These are phyloP conservation scores for Aphidius gifuensis DNA, from an alignment of 1,140 invertebrate species.

Conservation along the genomic window DNA sequence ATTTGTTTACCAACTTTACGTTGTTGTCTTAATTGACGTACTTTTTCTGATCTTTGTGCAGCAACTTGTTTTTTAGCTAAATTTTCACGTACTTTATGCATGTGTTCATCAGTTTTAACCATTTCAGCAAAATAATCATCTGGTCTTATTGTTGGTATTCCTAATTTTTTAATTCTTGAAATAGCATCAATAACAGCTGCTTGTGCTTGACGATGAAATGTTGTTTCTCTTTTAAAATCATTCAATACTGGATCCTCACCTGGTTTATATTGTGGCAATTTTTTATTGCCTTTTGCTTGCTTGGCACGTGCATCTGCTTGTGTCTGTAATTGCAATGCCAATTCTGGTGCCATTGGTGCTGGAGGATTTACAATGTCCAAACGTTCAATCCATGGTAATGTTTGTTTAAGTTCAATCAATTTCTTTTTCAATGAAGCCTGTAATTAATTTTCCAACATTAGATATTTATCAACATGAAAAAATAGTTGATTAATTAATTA, in stretches of 20 bases:
- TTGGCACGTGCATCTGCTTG: constrained; percentile 68
- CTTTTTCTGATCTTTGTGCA: constrained; percentile 83
- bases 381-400: constrained; percentile 81
- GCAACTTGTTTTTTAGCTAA: constrained; percentile 80
- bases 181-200: constrained; percentile 78
- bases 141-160: constrained; percentile 78
- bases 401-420: constrained; percentile 67
- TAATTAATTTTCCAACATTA: constrained; percentile 25
- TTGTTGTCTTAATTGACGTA: constrained; percentile 82
- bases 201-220: constrained; percentile 91
- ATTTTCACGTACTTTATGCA: constrained; percentile 90
- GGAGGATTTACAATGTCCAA: constrained; percentile 73
- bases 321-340: constrained; percentile 72
- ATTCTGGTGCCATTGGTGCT: constrained; percentile 78
- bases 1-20: constrained; percentile 91
- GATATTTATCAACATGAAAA: constrained; percentile 21
- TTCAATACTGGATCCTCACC: constrained; percentile 80
- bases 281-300: constrained; percentile 66
- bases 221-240: constrained; percentile 89
- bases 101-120: constrained; percentile 96
- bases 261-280: constrained; percentile 62
- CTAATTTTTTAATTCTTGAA: constrained; percentile 69
- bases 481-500: constrained; percentile 1
- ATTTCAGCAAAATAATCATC: constrained; percentile 99
- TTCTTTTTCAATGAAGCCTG: constrained; percentile 62